Percentiles rank a stretch among this genome's conserved stretches.
These are phyloP conservation scores for Triplophysa bombifrons DNA, from an alignment of 2,797 vertebrate species.

Conservation along the genomic window DNA sequence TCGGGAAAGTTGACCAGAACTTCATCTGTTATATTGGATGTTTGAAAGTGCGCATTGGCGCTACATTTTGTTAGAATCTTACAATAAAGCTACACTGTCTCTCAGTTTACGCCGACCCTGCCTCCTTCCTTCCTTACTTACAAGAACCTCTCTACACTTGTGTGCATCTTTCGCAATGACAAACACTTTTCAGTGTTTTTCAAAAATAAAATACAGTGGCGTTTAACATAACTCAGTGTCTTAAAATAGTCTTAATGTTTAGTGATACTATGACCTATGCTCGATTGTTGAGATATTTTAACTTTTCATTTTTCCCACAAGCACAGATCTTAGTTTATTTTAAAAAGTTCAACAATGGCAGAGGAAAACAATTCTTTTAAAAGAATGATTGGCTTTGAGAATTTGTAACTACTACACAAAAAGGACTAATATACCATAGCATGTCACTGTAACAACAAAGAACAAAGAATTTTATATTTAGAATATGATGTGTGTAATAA, in stretches of 20 bases:
- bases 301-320: not conserved
- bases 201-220: not conserved
- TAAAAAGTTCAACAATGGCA: conserved; percentile 46
- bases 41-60: no score
- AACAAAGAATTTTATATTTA: conserved; percentile 51
- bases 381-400: conserved; percentile 36
- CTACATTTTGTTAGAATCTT: no score
- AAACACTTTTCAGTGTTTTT: not conserved
- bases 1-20: no score
- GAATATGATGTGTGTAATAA: conserved; percentile 39
- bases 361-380: conserved; percentile 47
- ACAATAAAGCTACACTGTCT: no score
- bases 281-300: conserved; percentile 35
- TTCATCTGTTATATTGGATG: no score
- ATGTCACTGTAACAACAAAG: conserved; percentile 35
- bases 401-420: conserved; percentile 45
- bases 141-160: no score
- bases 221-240: not conserved
- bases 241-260: not conserved
- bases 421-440: conserved; percentile 29
- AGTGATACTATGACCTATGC: not conserved
- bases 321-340: conserved; percentile 34
- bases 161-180: not conserved
- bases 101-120: no score
- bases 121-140: no score